Percentiles rank a stretch among this genome's conserved stretches.
These are phyloP conservation scores for Ceratoteleas bidentatus DNA, from an alignment of 1,140 invertebrate genomes.

Conservation along the genomic window DNA sequence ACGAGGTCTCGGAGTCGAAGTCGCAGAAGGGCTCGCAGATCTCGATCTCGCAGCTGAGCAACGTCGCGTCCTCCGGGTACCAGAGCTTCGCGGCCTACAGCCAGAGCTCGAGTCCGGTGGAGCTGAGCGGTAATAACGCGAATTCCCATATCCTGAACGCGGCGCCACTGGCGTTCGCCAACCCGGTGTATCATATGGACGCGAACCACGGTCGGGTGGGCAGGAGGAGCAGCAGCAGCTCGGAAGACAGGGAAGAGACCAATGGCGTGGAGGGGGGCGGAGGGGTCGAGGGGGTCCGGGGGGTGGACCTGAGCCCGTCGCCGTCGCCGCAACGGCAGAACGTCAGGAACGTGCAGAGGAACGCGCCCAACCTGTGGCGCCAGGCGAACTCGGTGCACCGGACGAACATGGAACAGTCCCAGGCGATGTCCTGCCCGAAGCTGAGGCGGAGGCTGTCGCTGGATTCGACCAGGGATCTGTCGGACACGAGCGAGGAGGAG, in stretches of 20 bases:
- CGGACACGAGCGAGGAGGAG: constrained; percentile 85
- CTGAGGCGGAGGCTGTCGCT: constrained; percentile 84
- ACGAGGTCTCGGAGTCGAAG: constrained; percentile 79
- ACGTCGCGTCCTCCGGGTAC: constrained; percentile 93
- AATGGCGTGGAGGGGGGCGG: constrained; percentile 71
- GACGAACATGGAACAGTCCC: constrained; percentile 73
- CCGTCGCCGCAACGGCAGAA: constrained; percentile 76
- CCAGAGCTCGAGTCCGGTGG: constrained; percentile 94
- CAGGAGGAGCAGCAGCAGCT: constrained; percentile 80
- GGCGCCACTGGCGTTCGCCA: constrained; percentile 91
- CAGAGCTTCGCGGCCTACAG: constrained; percentile 95
- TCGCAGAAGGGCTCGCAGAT: constrained; percentile 80
- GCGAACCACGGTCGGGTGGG: constrained; percentile 73
- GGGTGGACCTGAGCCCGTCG: constrained; percentile 78
- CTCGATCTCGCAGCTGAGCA: constrained; percentile 90
- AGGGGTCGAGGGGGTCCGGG: constrained; percentile 75
- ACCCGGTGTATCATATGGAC: constrained; percentile 91
- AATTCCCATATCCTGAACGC: constrained; percentile 81
- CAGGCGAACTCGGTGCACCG: constrained; percentile 70
- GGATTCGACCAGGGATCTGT: constrained; percentile 87
- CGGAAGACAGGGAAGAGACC: constrained; percentile 77
- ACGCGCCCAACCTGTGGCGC: constrained; percentile 78
- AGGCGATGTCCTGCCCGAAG: constrained; percentile 75
- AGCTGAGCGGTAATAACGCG: constrained; percentile 83
- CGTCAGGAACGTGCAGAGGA: constrained; percentile 81